Conservation (phyloP, 2,888 invertebrate genomes). For the Venustoraphidia nigricollis region DNA sequence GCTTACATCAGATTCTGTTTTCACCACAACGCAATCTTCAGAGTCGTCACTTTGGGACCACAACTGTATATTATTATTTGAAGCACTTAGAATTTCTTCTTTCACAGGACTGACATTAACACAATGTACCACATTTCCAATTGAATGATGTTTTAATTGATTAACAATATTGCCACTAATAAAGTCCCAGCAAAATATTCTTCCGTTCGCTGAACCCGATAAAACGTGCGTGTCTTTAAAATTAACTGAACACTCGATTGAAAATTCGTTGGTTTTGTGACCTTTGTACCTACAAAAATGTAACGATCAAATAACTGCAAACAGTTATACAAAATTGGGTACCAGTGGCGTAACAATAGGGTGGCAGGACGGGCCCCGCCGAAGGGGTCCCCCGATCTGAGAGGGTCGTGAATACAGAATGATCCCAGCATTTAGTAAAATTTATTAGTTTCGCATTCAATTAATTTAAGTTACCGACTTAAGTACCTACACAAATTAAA, state of each 20-base stretch:
- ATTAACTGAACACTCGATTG: constrained; percentile 76
- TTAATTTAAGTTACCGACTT: too few relatives aligned
- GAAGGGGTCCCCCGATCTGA: too few relatives aligned
- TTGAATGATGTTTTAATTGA: constrained; percentile 31
- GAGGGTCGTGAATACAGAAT: too few relatives aligned
- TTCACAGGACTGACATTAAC: constrained; percentile 67
- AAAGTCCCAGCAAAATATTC: constrained; percentile 80
- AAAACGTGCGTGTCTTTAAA: constrained; percentile 72
- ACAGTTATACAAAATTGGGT: too few relatives aligned
- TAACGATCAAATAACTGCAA: neutral
- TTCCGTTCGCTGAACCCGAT: constrained; percentile 80
- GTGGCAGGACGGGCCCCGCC: too few relatives aligned
- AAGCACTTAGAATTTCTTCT: constrained; percentile 54
- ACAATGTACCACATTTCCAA: constrained; percentile 49
- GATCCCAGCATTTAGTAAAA: too few relatives aligned
- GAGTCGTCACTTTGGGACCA: constrained; percentile 35
- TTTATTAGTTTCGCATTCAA: too few relatives aligned
- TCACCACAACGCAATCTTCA: neutral
- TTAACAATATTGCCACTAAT: constrained; percentile 49
- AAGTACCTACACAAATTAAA: too few relatives aligned
- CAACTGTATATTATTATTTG: constrained; percentile 52
- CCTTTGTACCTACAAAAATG: constrained; percentile 51
- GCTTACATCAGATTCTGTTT: neutral
- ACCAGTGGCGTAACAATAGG: too few relatives aligned
- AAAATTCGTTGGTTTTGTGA: constrained; percentile 67